A percentile compares a stretch with the other conserved stretches of the same genome.
Evolutionary conservation across 2,797 vertebrate genomes (phyloP).

Genomic region (Acrocephalus scirpaceus): DNA sequence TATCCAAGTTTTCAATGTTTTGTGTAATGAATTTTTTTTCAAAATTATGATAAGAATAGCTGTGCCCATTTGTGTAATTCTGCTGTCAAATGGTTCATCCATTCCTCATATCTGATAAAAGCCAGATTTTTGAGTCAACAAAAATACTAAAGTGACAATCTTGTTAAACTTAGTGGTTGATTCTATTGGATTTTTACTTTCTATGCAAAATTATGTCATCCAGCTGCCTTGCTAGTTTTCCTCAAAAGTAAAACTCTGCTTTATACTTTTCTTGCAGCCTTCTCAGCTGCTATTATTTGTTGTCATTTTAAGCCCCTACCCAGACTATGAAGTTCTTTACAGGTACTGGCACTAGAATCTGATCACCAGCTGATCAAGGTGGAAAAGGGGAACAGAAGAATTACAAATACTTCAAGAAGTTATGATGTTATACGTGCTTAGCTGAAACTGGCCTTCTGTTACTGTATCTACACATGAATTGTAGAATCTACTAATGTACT

Average conservation of each 20-base stretch:
- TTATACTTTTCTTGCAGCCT: neutral
- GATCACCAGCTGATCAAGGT: fast-evolving
- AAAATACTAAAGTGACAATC: neutral
- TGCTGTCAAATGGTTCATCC: neutral
- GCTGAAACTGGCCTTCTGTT: neutral
- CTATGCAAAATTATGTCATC: neutral
- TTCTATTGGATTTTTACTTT: neutral
- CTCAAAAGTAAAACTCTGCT: neutral
- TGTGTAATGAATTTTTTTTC: neutral
- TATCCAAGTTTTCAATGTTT: neutral
- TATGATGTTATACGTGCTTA: too few relatives aligned
- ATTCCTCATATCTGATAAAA: neutral
- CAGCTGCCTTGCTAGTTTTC: neutral
- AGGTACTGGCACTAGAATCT: neutral
- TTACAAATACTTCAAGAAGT: neutral
- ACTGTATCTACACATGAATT: neutral
- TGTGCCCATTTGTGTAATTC: neutral
- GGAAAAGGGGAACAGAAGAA: neutral
- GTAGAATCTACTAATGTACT: neutral
- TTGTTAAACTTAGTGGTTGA: neutral
- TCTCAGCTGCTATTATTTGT: neutral
- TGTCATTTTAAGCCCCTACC: neutral
- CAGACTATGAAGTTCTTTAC: neutral
- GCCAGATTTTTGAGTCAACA: neutral
- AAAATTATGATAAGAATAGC: neutral